Evolutionary conservation across 2,797 vertebrate species (phyloP).

Genomic region (Oceanodroma leucorhoa): DNA sequence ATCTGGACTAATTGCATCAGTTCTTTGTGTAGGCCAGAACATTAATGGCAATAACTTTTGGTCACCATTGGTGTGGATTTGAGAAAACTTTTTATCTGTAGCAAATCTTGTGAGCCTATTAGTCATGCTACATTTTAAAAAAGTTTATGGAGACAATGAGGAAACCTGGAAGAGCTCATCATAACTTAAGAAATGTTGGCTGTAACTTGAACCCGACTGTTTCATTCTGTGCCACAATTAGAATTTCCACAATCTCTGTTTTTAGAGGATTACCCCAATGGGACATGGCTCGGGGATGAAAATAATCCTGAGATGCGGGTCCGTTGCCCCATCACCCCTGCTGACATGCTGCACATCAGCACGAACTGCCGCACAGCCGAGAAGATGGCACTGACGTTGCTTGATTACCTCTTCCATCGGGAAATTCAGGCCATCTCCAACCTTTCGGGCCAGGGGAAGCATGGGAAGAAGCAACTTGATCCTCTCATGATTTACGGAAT

Average conservation of each 20-base stretch:
- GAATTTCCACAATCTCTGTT: not conserved
- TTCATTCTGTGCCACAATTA: not conserved
- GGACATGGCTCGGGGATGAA: constrained; percentile 97
- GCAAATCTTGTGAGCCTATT: accelerated
- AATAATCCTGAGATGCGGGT: constrained; percentile 95
- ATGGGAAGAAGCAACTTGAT: constrained; percentile 97
- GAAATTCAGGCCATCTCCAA: constrained; percentile 98
- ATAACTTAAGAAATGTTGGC: not conserved
- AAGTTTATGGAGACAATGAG: not conserved
- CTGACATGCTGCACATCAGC: constrained; percentile 96
- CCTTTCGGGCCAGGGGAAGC: constrained; percentile 96
- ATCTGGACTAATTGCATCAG: not conserved
- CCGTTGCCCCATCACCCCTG: constrained; percentile 89
- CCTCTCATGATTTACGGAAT: constrained; percentile 98
- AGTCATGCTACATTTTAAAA: not conserved
- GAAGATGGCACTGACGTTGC: constrained; percentile 95
- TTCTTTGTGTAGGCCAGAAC: not conserved
- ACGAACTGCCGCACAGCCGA: constrained; percentile 96
- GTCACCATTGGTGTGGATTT: not conserved
- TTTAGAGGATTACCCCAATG: constrained; percentile 91
- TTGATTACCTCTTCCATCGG: constrained; percentile 96
- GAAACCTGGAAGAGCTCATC: not conserved
- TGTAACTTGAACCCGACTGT: not conserved
- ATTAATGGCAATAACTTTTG: not conserved
- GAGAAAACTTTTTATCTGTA: not conserved